Evolutionary conservation across 2,888 invertebrate genomes (phyloP).

Genomic region (Bursaphelenchus okinawaensis): DNA sequence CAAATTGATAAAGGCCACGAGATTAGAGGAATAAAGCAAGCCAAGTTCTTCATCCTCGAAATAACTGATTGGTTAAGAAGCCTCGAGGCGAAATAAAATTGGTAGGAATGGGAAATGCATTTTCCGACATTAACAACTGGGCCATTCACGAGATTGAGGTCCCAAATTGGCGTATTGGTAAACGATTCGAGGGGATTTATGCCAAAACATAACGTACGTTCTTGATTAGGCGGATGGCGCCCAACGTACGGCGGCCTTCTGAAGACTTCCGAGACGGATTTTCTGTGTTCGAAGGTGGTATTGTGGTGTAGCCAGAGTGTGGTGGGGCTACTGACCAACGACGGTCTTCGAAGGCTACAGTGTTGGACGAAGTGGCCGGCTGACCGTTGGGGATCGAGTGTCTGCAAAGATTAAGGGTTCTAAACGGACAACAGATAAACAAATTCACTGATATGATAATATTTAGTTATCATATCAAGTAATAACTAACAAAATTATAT

Average conservation of each 20-base stretch:
- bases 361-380: not conserved
- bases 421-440: too few relatives aligned
- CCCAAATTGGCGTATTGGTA: not conserved
- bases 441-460: too few relatives aligned
- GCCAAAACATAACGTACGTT: not conserved
- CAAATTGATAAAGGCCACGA: too few relatives aligned
- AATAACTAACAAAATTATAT: not conserved
- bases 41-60: too few relatives aligned
- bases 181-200: not conserved
- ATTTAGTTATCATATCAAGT: not conserved
- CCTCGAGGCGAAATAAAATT: not conserved
- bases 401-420: too few relatives aligned
- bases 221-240: not conserved
- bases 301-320: too few relatives aligned
- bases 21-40: too few relatives aligned
- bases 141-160: not conserved
- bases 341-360: not conserved
- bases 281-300: too few relatives aligned
- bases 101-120: not conserved
- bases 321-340: not conserved
- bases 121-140: not conserved
- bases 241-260: not conserved
- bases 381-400: conserved; percentile 18
- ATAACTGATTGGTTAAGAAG: not conserved
- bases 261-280: not conserved